Evolutionary conservation across 2,888 invertebrate genomes (phyloP).

Genomic region (Stramonita haemastoma): DNA sequence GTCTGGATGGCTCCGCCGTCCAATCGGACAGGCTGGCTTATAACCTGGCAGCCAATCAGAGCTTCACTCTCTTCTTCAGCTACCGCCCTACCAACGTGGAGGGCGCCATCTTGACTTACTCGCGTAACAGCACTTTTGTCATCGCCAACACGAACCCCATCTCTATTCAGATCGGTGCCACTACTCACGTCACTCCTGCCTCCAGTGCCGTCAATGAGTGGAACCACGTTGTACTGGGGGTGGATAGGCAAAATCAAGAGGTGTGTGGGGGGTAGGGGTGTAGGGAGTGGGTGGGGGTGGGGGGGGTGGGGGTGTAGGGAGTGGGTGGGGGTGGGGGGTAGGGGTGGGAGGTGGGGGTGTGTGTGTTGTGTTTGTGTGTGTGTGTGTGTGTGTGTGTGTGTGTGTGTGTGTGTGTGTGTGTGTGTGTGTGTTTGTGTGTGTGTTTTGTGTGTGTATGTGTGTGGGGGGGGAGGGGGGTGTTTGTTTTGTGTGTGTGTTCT

Average conservation of each 20-base stretch:
- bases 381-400: conserved; percentile 6
- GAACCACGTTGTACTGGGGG: conserved; percentile 8
- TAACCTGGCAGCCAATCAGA: background rate
- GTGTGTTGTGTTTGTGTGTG: background rate
- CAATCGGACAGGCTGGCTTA: background rate
- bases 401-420: background rate
- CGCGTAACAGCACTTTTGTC: conserved; percentile 22
- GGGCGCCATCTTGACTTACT: conserved; percentile 26
- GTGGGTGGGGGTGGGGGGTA: background rate
- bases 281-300: background rate
- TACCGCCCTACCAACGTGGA: background rate
- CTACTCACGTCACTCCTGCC: background rate
- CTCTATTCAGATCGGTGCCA: background rate
- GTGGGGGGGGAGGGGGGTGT: background rate
- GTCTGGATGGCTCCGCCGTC: background rate
- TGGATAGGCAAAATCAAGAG: conserved; percentile 12
- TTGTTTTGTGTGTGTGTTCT: too few relatives aligned
- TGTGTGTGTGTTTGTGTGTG: conserved; percentile 14
- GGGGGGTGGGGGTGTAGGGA: background rate
- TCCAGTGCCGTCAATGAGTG: background rate
- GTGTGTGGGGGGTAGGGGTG: background rate
- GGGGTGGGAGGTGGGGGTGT: background rate
- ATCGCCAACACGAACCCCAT: conserved; percentile 27
- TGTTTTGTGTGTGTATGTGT: background rate
- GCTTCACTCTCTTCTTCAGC: conserved; percentile 22